Evolutionary conservation across 2,888 invertebrate genomes (phyloP).

Genomic region (Plagiodera versicolora): DNA sequence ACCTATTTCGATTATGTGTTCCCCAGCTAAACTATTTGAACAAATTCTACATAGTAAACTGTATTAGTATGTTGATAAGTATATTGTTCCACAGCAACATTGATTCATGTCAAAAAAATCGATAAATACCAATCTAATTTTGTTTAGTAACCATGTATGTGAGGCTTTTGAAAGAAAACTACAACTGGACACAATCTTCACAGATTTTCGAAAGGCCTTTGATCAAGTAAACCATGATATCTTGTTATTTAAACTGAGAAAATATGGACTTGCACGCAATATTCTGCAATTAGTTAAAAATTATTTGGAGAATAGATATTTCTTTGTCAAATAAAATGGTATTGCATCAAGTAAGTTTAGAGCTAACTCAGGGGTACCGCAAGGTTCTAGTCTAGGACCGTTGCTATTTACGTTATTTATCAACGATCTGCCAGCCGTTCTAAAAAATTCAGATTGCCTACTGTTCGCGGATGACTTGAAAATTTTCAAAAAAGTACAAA

Average conservation of each 20-base stretch:
- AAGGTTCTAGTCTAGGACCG: neutral
- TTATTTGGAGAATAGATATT: too few species aligned
- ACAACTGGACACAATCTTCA: neutral
- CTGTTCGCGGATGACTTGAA: too few species aligned
- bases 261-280: too few species aligned
- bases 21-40: constrained; percentile 1
- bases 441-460: too few species aligned
- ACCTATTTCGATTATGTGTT: constrained; percentile 3
- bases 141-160: neutral
- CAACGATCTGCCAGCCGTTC: neutral
- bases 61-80: neutral
- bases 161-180: neutral
- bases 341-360: neutral
- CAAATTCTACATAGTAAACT: constrained; percentile 9
- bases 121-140: constrained; percentile 6
- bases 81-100: neutral
- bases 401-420: neutral
- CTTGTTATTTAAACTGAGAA: neutral
- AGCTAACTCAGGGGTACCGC: neutral
- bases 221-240: neutral
- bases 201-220: constrained; percentile 2
- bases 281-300: too few species aligned
- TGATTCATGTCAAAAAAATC: constrained; percentile 1
- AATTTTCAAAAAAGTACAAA: neutral
- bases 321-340: neutral